phyloP scores from a whole-genome alignment of 30 jellyfish, hydroid and myxozoan species.

The Aurelia aurita complex sp. Pacific region DNA sequence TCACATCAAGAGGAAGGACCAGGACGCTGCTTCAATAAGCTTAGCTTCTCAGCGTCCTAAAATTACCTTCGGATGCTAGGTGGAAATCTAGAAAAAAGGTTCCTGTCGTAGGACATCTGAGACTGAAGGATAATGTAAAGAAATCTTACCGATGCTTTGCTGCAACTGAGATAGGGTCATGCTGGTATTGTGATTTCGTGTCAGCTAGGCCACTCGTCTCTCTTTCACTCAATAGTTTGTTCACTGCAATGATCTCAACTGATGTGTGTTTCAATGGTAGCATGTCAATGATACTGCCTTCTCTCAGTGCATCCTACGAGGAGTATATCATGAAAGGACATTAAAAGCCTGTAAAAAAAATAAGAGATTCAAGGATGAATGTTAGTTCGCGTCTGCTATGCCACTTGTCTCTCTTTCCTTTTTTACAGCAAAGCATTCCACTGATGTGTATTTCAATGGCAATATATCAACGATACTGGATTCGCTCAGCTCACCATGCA shows the following conservation, averaged over 20 bases:
- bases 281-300: constrained; percentile 55
- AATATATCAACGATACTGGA: constrained; percentile 57
- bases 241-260: constrained; percentile 82
- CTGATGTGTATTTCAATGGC: constrained; percentile 80
- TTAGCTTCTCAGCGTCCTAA: too few species aligned
- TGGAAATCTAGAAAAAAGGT: too few species aligned
- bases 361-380: too few species aligned
- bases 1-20: too few species aligned
- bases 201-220: constrained; percentile 98
- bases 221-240: constrained; percentile 87
- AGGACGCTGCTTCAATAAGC: too few species aligned
- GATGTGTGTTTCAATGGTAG: constrained; percentile 86
- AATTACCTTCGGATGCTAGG: too few species aligned
- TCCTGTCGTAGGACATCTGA: background rate
- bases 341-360: too few species aligned
- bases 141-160: constrained; percentile 83
- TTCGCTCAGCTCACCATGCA: constrained; percentile 62
- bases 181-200: constrained; percentile 81
- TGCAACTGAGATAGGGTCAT: constrained; percentile 90
- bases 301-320: constrained; percentile 67
- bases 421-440: constrained; percentile 77
- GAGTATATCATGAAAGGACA: background rate
- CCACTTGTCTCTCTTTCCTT: constrained; percentile 4
- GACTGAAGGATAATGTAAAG: too few species aligned
- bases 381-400: too few species aligned